Percentiles rank a stretch among this genome's conserved stretches.
Evolutionary conservation across 1,140 invertebrate species (phyloP).

Genomic region (Neodiprion virginianus): DNA sequence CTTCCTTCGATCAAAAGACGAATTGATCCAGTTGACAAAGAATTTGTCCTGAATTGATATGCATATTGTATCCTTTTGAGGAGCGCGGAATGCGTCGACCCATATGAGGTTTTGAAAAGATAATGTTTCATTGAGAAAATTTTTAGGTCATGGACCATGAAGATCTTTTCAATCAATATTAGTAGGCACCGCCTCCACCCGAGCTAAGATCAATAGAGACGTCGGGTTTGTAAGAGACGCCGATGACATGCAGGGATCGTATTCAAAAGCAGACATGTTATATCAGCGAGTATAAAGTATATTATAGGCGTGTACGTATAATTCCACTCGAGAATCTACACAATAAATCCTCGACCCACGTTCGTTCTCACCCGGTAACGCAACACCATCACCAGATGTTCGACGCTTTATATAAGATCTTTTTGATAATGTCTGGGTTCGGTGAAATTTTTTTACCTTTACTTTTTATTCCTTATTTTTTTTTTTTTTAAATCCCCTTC

Average conservation of each 20-base stretch:
- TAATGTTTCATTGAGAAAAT: neutral
- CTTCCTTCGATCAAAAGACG: too few relatives aligned
- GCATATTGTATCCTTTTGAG: too few relatives aligned
- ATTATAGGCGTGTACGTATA: neutral
- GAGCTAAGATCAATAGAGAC: conserved; percentile 1
- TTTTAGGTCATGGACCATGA: neutral
- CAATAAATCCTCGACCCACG: conserved; percentile 10
- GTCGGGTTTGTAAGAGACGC: neutral
- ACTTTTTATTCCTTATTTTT: too few relatives aligned
- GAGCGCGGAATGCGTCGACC: too few relatives aligned
- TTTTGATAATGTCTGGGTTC: neutral
- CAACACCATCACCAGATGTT: neutral
- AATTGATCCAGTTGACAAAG: too few relatives aligned
- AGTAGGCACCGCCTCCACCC: too few relatives aligned
- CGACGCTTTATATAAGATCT: neutral
- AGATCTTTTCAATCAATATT: too few relatives aligned
- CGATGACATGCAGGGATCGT: conserved; percentile 8
- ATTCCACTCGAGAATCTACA: neutral
- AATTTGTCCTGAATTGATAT: too few relatives aligned
- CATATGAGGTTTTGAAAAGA: too few relatives aligned
- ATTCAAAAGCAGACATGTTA: conserved; percentile 5
- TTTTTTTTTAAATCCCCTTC: too few relatives aligned
- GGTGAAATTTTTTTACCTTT: too few relatives aligned
- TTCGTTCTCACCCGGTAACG: neutral
- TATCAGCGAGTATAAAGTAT: conserved; percentile 9